These are phyloP conservation scores for Sakesphorus luctuosus DNA, from an alignment of 2,113 vertebrate species.

Conservation along the genomic window DNA sequence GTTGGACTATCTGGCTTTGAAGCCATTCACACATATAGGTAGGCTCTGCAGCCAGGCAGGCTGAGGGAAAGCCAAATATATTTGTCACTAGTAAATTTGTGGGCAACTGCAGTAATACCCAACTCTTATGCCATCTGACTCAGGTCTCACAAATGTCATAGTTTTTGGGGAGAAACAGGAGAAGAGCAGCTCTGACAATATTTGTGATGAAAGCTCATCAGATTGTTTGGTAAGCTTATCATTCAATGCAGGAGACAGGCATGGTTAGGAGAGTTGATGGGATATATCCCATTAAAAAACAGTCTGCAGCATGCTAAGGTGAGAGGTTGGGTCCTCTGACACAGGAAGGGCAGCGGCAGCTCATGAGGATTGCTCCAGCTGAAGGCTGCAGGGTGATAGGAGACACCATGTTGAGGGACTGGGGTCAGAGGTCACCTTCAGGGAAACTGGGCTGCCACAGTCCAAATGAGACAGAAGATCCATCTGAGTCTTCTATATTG, in stretches of 20 bases:
- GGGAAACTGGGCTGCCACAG: rapidly evolving
- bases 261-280: neutral
- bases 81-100: neutral
- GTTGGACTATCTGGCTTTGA: neutral
- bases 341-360: neutral
- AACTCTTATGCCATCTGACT: neutral
- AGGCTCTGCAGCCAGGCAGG: neutral
- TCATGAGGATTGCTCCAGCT: neutral
- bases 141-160: neutral
- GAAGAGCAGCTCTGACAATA: neutral
- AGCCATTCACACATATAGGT: neutral
- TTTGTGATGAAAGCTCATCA: neutral
- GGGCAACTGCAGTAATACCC: neutral
- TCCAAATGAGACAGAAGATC: neutral
- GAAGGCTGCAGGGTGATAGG: neutral
- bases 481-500: neutral
- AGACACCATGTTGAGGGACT: rapidly evolving
- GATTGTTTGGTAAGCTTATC: neutral
- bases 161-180: neutral
- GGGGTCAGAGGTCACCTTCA: neutral
- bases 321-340: neutral
- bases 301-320: neutral
- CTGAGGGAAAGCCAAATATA: neutral
- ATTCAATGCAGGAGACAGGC: neutral
- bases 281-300: neutral